Conservation (phyloP, 1,140 invertebrate genomes). For the Magallana ariakensis region DNA sequence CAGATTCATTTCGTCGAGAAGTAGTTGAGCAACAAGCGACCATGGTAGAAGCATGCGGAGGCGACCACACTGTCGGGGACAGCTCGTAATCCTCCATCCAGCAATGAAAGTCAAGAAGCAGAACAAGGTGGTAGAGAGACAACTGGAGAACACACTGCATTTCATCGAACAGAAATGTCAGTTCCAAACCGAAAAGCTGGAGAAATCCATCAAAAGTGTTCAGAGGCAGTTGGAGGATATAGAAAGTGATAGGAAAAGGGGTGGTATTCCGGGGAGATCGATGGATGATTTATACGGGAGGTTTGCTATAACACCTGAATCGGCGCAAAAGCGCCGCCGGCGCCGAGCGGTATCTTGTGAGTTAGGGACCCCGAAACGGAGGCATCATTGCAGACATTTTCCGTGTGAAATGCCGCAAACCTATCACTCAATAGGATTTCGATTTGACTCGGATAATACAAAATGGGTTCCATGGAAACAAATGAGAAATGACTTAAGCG, state of each 20-base stretch:
- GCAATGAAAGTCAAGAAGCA: constrained; percentile 54
- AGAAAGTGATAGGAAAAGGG: constrained; percentile 40
- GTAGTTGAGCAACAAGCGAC: background rate
- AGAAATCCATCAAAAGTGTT: constrained; percentile 51
- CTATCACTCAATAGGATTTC: constrained; percentile 58
- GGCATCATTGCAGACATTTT: constrained; percentile 46
- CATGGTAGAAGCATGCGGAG: constrained; percentile 31
- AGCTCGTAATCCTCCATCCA: constrained; percentile 37
- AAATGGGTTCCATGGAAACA: constrained; percentile 54
- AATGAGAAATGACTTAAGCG: constrained; percentile 49
- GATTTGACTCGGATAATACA: constrained; percentile 54
- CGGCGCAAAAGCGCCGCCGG: background rate
- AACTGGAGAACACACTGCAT: constrained; percentile 50
- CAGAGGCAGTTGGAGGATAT: constrained; percentile 53
- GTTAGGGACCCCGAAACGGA: constrained; percentile 41
- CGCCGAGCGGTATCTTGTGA: constrained; percentile 44
- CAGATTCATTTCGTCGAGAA: constrained; percentile 5
- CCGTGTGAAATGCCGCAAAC: constrained; percentile 51
- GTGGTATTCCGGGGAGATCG: constrained; percentile 31
- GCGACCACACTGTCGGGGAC: background rate
- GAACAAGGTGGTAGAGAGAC: constrained; percentile 53
- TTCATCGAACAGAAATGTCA: constrained; percentile 51
- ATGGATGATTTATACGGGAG: constrained; percentile 44
- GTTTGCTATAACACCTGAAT: constrained; percentile 52
- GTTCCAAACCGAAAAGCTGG: constrained; percentile 45